These are phyloP conservation scores for Netelia fuscicornis DNA, from an alignment of 2,888 invertebrate species.

Conservation along the genomic window DNA sequence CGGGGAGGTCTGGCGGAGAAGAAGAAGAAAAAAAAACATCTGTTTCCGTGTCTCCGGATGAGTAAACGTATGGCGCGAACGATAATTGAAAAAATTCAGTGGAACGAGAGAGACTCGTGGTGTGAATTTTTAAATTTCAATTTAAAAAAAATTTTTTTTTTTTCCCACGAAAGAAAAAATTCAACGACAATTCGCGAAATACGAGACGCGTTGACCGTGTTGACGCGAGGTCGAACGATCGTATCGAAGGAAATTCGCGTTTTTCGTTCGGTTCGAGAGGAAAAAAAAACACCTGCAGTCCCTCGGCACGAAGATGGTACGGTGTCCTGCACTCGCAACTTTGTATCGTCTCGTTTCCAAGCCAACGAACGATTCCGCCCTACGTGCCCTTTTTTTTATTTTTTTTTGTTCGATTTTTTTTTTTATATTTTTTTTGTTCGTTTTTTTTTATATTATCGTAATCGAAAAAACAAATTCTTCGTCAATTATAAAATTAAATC, in stretches of 20 bases:
- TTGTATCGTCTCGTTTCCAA: slow-evolving; percentile 61
- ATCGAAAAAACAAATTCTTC: too few relatives aligned
- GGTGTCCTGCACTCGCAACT: slow-evolving; percentile 24
- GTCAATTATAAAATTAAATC: too few relatives aligned
- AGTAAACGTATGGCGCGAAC: background rate
- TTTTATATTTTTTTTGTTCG: too few relatives aligned
- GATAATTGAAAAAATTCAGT: background rate
- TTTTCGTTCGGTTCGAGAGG: background rate
- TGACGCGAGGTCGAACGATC: too few relatives aligned
- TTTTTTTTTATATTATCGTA: too few relatives aligned
- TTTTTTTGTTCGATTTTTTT: too few relatives aligned
- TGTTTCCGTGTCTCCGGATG: background rate
- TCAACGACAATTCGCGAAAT: background rate
- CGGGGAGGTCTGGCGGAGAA: too few relatives aligned
- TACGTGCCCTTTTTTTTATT: too few relatives aligned
- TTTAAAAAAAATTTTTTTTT: background rate
- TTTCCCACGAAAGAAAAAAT: background rate
- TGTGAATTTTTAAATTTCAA: background rate
- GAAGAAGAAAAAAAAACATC: slow-evolving; percentile 15
- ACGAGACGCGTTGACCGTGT: background rate
- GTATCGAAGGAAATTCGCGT: background rate
- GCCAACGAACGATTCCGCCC: slow-evolving; percentile 34
- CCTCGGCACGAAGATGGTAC: slow-evolving; percentile 59
- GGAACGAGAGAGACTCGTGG: background rate
- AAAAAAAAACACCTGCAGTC: slow-evolving; percentile 5